A percentile compares a stretch with the other conserved stretches of the same genome.
Conservation (phyloP, 2,888 invertebrate species). For the Agriopis aurantiaria region DNA sequence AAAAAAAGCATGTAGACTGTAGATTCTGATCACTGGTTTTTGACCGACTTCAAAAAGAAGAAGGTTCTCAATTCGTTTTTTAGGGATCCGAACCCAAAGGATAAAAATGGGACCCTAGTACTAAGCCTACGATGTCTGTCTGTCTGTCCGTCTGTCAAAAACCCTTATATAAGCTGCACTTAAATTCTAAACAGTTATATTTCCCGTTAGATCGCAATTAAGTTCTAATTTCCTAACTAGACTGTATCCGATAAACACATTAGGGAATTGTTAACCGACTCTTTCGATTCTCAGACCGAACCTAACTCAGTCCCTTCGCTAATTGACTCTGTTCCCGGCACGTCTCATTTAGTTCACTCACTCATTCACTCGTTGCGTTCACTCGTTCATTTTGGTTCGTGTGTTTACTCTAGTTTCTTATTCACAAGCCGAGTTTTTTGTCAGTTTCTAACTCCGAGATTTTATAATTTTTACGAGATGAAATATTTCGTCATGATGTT, state of each 20-base stretch:
- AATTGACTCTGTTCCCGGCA: constrained; percentile 26
- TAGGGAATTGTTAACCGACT: constrained; percentile 24
- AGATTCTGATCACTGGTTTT: too few relatives aligned
- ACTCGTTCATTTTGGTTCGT: constrained; percentile 4
- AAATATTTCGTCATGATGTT: too few relatives aligned
- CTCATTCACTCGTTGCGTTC: constrained; percentile 6
- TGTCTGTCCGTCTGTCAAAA: too few relatives aligned
- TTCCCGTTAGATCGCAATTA: constrained; percentile 16
- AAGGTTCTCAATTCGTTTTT: too few relatives aligned
- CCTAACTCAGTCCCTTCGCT: constrained; percentile 30
- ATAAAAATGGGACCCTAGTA: too few relatives aligned
- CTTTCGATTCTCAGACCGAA: constrained; percentile 24
- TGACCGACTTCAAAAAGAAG: too few relatives aligned
- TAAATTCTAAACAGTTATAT: constrained; percentile 2
- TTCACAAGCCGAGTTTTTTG: neutral
- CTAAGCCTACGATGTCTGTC: too few relatives aligned
- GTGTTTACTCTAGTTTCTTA: neutral
- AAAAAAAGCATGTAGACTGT: too few relatives aligned
- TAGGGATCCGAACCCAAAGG: too few relatives aligned
- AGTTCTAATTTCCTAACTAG: constrained; percentile 19
- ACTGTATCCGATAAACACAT: constrained; percentile 20
- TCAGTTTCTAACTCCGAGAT: too few relatives aligned
- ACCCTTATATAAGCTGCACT: too few relatives aligned
- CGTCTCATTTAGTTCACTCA: constrained; percentile 26
- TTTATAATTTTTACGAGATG: too few relatives aligned